A percentile compares a stretch with the other conserved stretches of the same genome.
Evolutionary conservation across 2,888 invertebrate genomes (phyloP).

Genomic region (Drosophila colorata): DNA sequence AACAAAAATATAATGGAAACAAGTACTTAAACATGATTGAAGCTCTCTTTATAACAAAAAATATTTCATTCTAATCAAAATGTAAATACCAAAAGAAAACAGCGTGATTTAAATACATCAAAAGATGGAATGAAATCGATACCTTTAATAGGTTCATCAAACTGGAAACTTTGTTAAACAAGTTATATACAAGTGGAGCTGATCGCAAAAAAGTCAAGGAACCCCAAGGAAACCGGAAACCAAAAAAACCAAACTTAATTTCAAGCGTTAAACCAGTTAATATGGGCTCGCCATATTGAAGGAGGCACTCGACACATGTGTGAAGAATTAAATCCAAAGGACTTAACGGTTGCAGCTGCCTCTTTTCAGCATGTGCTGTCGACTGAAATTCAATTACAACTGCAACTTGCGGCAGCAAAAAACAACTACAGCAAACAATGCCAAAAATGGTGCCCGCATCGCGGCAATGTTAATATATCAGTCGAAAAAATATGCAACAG

Average conservation of each 20-base stretch:
- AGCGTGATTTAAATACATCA: no score
- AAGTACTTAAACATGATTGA: background rate
- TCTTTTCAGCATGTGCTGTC: slow-evolving; percentile 10
- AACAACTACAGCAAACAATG: slow-evolving; percentile 46
- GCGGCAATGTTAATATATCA: slow-evolving; percentile 68
- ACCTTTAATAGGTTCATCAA: no score
- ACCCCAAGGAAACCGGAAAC: background rate
- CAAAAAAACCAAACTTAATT: slow-evolving; percentile 13
- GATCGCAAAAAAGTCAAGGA: background rate
- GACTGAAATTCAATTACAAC: slow-evolving; percentile 73
- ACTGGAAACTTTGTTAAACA: background rate
- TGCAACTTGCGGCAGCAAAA: slow-evolving; percentile 47
- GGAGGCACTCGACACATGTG: slow-evolving; percentile 32
- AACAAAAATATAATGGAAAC: background rate
- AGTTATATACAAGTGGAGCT: no score
- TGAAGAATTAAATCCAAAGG: slow-evolving; percentile 25
- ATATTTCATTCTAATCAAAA: no score
- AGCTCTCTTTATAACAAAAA: no score
- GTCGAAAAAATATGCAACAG: slow-evolving; percentile 48
- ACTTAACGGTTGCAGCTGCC: slow-evolving; percentile 22
- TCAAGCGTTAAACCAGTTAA: slow-evolving; percentile 5
- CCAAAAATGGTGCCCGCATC: slow-evolving; percentile 52
- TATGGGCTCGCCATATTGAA: slow-evolving; percentile 15
- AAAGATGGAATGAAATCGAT: no score
- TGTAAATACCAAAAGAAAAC: no score